Evolutionary conservation across 2,113 vertebrate species (phyloP).

Genomic region (Ptyas mucosa): DNA sequence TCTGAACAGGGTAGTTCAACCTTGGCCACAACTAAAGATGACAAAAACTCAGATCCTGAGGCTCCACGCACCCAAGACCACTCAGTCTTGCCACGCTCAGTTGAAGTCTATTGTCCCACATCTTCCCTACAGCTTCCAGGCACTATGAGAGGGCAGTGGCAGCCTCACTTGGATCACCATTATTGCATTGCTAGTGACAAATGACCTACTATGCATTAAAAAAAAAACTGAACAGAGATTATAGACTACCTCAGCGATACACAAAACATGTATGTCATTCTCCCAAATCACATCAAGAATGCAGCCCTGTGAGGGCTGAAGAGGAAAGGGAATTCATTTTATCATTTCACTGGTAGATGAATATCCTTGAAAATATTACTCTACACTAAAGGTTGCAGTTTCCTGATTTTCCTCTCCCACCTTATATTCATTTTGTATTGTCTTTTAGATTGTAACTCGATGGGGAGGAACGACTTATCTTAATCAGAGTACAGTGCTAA

Average conservation of each 20-base stretch:
- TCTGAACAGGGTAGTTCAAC: not conserved
- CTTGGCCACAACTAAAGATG: not conserved
- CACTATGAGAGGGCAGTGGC: not conserved
- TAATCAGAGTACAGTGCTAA: not conserved
- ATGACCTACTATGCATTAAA: not conserved
- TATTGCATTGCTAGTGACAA: not conserved
- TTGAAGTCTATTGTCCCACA: not conserved
- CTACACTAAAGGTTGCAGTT: not conserved
- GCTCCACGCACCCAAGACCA: not conserved
- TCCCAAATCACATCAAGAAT: not conserved
- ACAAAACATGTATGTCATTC: not conserved
- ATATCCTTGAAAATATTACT: not conserved
- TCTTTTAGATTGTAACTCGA: not conserved
- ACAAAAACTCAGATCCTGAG: not conserved
- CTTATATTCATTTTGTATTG: not conserved
- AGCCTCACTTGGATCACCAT: not conserved
- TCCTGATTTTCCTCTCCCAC: not conserved
- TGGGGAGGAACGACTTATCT: not conserved
- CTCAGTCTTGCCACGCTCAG: not conserved
- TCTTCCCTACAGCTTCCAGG: not conserved
- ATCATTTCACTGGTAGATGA: not conserved
- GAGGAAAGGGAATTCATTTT: not conserved
- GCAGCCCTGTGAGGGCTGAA: not conserved
- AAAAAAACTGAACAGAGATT: not conserved
- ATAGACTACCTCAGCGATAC: not conserved